Evolutionary conservation across 2,888 invertebrate genomes (phyloP).

Genomic region (Flexamia atlantica): DNA sequence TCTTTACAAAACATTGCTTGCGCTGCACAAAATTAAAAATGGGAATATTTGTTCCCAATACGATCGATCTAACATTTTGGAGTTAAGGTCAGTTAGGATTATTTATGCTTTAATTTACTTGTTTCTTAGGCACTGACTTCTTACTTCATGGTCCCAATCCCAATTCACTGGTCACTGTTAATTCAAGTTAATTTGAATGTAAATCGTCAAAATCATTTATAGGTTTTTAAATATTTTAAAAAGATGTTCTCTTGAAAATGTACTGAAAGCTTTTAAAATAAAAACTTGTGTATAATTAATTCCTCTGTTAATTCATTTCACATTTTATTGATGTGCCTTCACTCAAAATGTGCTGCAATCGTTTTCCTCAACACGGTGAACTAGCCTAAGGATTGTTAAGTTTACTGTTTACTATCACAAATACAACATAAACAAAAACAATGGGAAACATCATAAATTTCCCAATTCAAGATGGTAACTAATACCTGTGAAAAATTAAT

Average conservation of each 20-base stretch:
- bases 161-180: background rate
- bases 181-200: too few species aligned
- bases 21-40: background rate
- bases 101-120: background rate
- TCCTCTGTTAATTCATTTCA: too few species aligned
- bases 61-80: background rate
- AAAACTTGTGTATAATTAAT: too few species aligned
- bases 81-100: background rate
- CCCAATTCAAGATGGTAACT: constrained; percentile 21
- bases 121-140: background rate
- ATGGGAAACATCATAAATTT: background rate
- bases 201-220: too few species aligned
- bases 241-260: too few species aligned
- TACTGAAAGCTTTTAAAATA: background rate
- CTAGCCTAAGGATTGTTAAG: background rate
- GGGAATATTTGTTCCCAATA: background rate
- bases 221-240: too few species aligned
- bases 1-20: too few species aligned
- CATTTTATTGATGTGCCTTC: background rate
- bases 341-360: background rate
- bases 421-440: background rate
- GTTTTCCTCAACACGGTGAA: background rate
- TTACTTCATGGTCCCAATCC: background rate
- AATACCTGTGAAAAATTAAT: background rate
- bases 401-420: background rate